phyloP scores from a whole-genome alignment of 2,888 invertebrate genomes.

The Mythimna loreyi region DNA sequence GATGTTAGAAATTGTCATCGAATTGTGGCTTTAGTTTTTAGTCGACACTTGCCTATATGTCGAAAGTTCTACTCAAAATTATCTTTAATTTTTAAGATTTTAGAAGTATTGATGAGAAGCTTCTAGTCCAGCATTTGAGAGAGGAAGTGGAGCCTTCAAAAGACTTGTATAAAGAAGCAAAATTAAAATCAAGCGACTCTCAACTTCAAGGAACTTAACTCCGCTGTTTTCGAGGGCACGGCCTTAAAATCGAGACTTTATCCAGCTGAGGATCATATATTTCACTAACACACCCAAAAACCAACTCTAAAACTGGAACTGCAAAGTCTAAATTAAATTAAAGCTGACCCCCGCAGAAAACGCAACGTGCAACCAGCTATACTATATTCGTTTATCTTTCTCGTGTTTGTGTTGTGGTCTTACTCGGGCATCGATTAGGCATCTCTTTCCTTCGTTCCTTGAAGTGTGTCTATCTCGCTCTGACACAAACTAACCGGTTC shows the following conservation, averaged over 20 bases:
- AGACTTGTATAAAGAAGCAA: constrained; percentile 39
- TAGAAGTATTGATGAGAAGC: not conserved
- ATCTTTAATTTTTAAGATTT: not conserved
- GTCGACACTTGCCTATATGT: not conserved
- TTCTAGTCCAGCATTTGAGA: not conserved
- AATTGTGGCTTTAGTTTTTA: not conserved
- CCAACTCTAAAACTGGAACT: constrained; percentile 18
- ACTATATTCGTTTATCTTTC: constrained; percentile 70
- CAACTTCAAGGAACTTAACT: constrained; percentile 63
- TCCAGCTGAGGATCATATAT: constrained; percentile 65
- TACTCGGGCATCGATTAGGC: constrained; percentile 69
- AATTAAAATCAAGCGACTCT: constrained; percentile 53
- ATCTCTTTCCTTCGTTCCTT: constrained; percentile 69
- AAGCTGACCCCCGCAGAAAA: constrained; percentile 65
- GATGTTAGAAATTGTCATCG: not conserved
- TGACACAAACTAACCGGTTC: constrained; percentile 77
- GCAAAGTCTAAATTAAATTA: constrained; percentile 54
- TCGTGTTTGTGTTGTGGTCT: constrained; percentile 80
- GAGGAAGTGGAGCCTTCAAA: constrained; percentile 20
- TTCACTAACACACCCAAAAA: constrained; percentile 39
- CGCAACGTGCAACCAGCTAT: constrained; percentile 73
- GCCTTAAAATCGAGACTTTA: constrained; percentile 69
- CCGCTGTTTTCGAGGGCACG: constrained; percentile 67
- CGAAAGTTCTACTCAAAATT: not conserved
- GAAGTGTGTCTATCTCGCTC: constrained; percentile 66